Conservation (phyloP, 2,113 vertebrate species). For the Phylloscopus trochiloides region DNA sequence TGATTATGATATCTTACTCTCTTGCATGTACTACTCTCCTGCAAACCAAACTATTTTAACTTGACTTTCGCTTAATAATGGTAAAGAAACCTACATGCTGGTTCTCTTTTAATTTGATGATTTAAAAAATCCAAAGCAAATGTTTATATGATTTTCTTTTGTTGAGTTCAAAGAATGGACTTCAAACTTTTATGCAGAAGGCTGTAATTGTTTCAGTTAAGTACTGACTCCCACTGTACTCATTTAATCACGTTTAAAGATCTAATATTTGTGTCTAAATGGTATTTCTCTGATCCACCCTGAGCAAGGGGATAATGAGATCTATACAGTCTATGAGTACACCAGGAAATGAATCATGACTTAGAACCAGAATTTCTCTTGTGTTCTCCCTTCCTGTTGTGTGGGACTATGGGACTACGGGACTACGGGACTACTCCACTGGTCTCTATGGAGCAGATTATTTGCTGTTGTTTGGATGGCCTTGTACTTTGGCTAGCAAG, state of each 20-base stretch:
- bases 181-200: not conserved
- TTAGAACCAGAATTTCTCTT: not conserved
- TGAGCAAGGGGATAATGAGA: not conserved
- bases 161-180: not conserved
- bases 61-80: not conserved
- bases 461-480: not conserved
- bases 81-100: not conserved
- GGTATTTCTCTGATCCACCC: not conserved
- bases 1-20: not conserved
- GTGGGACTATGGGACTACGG: not conserved
- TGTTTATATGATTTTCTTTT: not conserved
- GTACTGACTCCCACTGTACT: not conserved
- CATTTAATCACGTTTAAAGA: not conserved
- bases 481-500: not conserved
- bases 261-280: not conserved
- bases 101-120: not conserved
- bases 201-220: not conserved
- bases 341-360: not conserved
- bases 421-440: not conserved
- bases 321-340: not conserved
- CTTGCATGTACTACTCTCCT: not conserved
- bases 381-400: not conserved
- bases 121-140: not conserved
- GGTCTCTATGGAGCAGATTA: not conserved
- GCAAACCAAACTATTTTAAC: not conserved